Evolutionary conservation across 2,888 invertebrate species (phyloP).

Genomic region (Heliconius charithonia): DNA sequence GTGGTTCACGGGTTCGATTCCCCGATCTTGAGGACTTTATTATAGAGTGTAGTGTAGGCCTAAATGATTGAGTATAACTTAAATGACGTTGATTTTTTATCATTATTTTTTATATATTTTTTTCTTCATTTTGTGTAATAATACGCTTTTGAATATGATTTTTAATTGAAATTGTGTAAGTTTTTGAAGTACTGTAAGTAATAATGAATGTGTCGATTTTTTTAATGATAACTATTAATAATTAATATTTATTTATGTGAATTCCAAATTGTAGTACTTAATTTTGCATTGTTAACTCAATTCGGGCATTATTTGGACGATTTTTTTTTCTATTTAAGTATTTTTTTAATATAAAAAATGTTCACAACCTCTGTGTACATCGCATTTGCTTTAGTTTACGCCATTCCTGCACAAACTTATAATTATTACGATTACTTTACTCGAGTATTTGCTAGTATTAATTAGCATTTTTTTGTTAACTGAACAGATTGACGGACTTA

Average conservation of each 20-base stretch:
- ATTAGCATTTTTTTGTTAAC: slow-evolving; percentile 54
- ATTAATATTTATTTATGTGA: slow-evolving; percentile 33
- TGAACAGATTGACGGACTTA: slow-evolving; percentile 47
- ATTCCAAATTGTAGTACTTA: slow-evolving; percentile 39
- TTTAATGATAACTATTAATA: slow-evolving; percentile 14
- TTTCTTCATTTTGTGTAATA: not conserved
- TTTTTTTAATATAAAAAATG: slow-evolving; percentile 9
- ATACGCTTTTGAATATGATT: slow-evolving; percentile 15
- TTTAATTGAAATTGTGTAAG: not conserved
- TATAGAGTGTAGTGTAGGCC: slow-evolving; percentile 61
- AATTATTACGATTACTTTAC: slow-evolving; percentile 42
- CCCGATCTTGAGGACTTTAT: not conserved
- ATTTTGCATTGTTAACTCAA: slow-evolving; percentile 3
- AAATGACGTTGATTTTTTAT: not conserved
- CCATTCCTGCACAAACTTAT: slow-evolving; percentile 22
- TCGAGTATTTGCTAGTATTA: slow-evolving; percentile 71
- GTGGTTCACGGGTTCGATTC: not conserved
- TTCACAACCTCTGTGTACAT: slow-evolving; percentile 12
- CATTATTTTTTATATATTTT: slow-evolving; percentile 4
- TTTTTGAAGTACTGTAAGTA: not conserved
- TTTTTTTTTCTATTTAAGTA: not conserved
- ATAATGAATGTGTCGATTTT: not conserved
- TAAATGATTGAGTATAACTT: slow-evolving; percentile 47
- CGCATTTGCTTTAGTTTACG: slow-evolving; percentile 22
- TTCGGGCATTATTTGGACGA: slow-evolving; percentile 28